Evolutionary conservation across 2,888 invertebrate genomes (phyloP).

Genomic region (Caenorhabditis afra): DNA sequence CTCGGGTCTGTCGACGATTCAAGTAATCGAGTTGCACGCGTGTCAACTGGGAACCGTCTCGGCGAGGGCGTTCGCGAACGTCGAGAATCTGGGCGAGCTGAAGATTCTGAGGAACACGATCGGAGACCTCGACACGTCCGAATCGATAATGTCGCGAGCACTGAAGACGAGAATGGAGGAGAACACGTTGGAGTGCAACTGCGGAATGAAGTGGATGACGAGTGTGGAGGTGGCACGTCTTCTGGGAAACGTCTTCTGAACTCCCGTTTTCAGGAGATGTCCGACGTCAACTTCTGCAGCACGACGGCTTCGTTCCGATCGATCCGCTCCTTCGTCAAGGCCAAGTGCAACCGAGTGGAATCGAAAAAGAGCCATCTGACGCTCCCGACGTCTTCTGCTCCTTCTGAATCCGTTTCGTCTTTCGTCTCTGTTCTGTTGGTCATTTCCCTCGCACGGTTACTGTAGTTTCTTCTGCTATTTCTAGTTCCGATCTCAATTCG

Average conservation of each 20-base stretch:
- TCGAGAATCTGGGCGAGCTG: slow-evolving; percentile 64
- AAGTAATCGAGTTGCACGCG: slow-evolving; percentile 66
- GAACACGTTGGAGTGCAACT: slow-evolving; percentile 64
- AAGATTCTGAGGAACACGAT: slow-evolving; percentile 63
- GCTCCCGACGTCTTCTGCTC: slow-evolving; percentile 9
- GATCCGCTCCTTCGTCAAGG: slow-evolving; percentile 57
- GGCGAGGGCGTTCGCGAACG: slow-evolving; percentile 66
- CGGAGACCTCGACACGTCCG: slow-evolving; percentile 59
- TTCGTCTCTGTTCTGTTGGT: background rate
- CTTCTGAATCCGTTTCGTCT: background rate
- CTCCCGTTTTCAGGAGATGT: slow-evolving; percentile 48
- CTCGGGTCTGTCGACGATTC: slow-evolving; percentile 64
- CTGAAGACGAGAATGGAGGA: slow-evolving; percentile 65
- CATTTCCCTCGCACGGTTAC: slow-evolving; percentile 1
- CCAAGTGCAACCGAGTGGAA: slow-evolving; percentile 31
- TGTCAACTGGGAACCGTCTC: slow-evolving; percentile 65
- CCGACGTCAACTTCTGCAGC: slow-evolving; percentile 66
- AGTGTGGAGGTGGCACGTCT: slow-evolving; percentile 48
- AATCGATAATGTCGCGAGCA: slow-evolving; percentile 61
- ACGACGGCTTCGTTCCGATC: slow-evolving; percentile 64
- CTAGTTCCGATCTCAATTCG: background rate
- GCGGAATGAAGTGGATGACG: slow-evolving; percentile 68
- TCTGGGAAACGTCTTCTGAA: background rate
- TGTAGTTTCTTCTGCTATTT: background rate
- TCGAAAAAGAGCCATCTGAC: slow-evolving; percentile 23